These are phyloP conservation scores for Kryphioiulus occultus DNA, from an alignment of 2,888 invertebrate genomes.

Conservation along the genomic window DNA sequence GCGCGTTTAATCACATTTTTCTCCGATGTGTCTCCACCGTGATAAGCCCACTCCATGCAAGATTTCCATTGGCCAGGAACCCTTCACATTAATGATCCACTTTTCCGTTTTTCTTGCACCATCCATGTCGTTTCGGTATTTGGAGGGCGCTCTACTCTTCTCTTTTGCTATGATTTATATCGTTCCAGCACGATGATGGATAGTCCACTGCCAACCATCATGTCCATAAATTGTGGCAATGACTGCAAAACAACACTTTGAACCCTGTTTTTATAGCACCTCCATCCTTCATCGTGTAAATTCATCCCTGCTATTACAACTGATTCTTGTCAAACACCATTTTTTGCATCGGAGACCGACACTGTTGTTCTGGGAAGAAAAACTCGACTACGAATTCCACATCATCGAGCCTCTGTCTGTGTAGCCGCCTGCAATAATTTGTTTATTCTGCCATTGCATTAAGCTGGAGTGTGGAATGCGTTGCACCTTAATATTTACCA, in stretches of 20 bases:
- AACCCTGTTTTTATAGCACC: conserved; percentile 21
- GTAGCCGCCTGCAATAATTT: not conserved
- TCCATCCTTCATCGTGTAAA: conserved; percentile 30
- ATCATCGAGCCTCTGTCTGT: not conserved
- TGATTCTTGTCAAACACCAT: not conserved
- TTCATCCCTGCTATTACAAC: conserved; percentile 20
- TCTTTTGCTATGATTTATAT: conserved; percentile 39
- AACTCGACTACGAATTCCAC: not conserved
- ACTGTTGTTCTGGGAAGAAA: not conserved
- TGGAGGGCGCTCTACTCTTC: not conserved
- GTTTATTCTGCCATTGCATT: not conserved
- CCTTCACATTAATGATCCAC: not conserved
- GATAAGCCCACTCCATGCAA: not conserved
- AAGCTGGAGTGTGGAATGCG: not conserved
- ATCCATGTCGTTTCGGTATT: conserved; percentile 5
- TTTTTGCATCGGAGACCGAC: not conserved
- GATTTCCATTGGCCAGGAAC: conserved; percentile 5
- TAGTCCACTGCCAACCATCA: conserved; percentile 44
- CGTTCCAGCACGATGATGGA: conserved; percentile 41
- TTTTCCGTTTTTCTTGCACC: not conserved
- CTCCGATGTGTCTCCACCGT: not conserved
- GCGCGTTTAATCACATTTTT: conserved; percentile 5
- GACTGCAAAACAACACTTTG: conserved; percentile 49
- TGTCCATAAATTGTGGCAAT: conserved; percentile 49
- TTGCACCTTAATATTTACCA: too few relatives aligned